Evolutionary conservation across 2,797 vertebrate species (phyloP), one percentile per base, ranked within the genome.

Genomic region (Lateolabrax maculatus): DNA sequence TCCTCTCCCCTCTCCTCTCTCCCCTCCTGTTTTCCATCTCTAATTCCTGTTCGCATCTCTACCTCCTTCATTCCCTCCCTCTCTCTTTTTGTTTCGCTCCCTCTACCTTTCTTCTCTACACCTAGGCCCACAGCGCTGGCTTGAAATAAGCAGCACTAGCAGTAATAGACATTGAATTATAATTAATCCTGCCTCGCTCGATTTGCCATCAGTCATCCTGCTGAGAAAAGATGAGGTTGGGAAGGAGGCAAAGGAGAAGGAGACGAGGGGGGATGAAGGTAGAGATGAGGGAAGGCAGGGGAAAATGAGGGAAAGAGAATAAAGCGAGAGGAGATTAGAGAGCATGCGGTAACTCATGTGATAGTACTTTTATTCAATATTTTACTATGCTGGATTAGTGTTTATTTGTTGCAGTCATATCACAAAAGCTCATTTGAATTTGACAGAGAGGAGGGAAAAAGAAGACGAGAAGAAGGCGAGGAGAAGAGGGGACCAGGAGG

Each of bases 141-240:
- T 72, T 79, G 70, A 84, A 86, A 84, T 81, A 90, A 90, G 89
- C 81, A 88, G 88, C 66, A 65, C 79, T 77, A 77, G 85, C 91
- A 84, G 90, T 92, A 95, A 93, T 77, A 77, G 86, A 92, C 64
- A 89, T 86, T 87, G 92, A 91, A 91, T 93, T 85, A 89, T 91
- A 92, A 93, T 94, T 90, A 94, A 94, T 94, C 89, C 93, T 81
- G 78, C 86, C 66, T 67, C 71, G 78, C 87, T 94, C 84, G 51
- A 94, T 94, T 92, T 92, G 88, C 93, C 91, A 89, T 93, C 92
- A 93, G 89, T 84, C 84, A 75, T 85, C 89, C 80, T 49, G 82
- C 69, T 67, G 85, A 51, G 70, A 69, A 64, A 8, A 74, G 83
- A 87, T 78, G 69, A 65, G 18, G 46, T 61, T 62, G 58, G 21